Conservation (phyloP, 2,797 vertebrate species). For the Naso thynnoides region DNA sequence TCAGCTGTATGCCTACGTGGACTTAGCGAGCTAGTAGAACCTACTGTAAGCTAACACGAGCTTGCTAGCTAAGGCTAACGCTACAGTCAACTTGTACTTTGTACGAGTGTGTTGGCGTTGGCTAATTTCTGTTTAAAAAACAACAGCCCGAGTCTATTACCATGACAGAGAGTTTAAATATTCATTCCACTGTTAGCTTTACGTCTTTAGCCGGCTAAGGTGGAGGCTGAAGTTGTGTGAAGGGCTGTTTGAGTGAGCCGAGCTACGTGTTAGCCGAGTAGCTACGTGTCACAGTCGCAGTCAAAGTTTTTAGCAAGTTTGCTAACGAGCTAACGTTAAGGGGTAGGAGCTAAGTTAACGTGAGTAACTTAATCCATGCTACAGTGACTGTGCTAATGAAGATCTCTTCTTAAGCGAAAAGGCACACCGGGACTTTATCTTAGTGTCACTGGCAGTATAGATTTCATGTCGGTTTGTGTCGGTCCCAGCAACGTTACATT, state of each 20-base stretch:
- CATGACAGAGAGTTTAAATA: not conserved
- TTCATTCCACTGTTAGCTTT: not conserved
- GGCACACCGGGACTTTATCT: fast-evolving
- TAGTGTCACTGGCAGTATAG: not conserved
- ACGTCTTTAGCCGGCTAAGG: conserved; percentile 25
- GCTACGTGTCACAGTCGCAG: conserved; percentile 81
- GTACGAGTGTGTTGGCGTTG: not conserved
- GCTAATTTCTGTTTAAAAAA: not conserved
- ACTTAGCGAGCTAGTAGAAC: conserved; percentile 79
- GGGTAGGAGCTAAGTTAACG: conserved; percentile 25
- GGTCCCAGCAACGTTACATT: not conserved
- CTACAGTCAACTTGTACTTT: conserved; percentile 50
- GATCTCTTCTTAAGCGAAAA: too few relatives aligned
- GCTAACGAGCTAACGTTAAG: conserved; percentile 73
- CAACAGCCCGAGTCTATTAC: fast-evolving
- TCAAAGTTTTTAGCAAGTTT: conserved; percentile 84
- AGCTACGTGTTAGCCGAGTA: conserved; percentile 68
- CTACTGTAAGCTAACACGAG: conserved; percentile 71
- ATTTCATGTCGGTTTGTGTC: not conserved
- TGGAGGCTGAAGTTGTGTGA: conserved; percentile 56
- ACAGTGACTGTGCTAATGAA: not conserved
- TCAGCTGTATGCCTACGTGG: conserved; percentile 89
- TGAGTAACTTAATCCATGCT: conserved; percentile 1
- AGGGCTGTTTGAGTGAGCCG: conserved; percentile 49
- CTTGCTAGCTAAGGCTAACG: conserved; percentile 57